Evolutionary conservation across 2,113 vertebrate species (phyloP).

Genomic region (Chelonoidis abingdonii): DNA sequence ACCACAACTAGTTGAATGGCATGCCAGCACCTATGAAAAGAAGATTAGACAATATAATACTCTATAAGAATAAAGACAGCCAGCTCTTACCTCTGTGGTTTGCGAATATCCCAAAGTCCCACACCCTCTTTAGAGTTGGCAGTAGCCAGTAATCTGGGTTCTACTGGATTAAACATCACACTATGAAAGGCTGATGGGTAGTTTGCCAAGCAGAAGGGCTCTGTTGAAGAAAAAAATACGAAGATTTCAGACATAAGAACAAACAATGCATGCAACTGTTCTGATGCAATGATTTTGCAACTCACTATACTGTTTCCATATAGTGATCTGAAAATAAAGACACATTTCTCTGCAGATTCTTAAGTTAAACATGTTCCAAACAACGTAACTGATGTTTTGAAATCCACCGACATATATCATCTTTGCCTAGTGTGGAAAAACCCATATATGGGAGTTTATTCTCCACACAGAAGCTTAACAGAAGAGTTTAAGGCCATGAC

Average conservation of each 20-base stretch:
- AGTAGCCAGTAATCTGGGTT: conserved; percentile 94
- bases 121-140: conserved; percentile 99
- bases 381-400: conserved; percentile 17
- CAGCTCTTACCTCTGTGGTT: conserved; percentile 91
- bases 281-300: neutral
- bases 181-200: conserved; percentile 99
- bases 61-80: neutral
- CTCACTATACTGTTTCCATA: neutral
- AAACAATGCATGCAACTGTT: conserved; percentile 10
- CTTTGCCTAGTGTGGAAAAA: conserved; percentile 42
- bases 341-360: conserved; percentile 45
- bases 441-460: conserved; percentile 15
- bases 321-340: conserved; percentile 41
- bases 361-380: conserved; percentile 17
- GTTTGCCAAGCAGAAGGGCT: conserved; percentile 98
- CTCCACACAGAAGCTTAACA: conserved; percentile 1
- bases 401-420: neutral
- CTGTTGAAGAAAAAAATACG: conserved; percentile 77
- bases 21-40: neutral
- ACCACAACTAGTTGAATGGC: neutral
- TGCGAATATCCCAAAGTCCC: conserved; percentile 98
- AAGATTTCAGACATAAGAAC: conserved; percentile 45
- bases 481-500: neutral
- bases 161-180: conserved; percentile 99
- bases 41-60: neutral